Conservation (phyloP, 2,797 vertebrate species). For the Steatocranus sp. region DNA sequence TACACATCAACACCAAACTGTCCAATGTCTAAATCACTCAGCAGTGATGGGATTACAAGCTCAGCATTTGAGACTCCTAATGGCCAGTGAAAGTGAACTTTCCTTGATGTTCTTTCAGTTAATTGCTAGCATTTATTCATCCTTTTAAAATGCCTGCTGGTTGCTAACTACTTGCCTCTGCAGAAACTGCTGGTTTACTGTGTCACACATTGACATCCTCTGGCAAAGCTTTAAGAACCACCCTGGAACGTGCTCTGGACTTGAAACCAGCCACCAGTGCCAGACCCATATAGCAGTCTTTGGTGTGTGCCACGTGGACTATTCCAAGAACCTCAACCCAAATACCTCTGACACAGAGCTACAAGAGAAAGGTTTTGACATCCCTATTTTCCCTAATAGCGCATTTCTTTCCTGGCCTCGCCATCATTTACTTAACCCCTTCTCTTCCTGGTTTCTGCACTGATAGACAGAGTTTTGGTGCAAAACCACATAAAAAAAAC, state of each 20-base stretch:
- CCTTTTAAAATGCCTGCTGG: slow-evolving; percentile 20
- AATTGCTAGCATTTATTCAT: slow-evolving; percentile 4
- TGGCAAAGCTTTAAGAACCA: slow-evolving; percentile 49
- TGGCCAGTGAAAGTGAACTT: neutral
- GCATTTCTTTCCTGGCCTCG: slow-evolving; percentile 59
- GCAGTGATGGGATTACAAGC: neutral
- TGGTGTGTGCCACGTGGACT: slow-evolving; percentile 60
- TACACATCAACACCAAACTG: neutral
- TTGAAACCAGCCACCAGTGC: slow-evolving; percentile 26
- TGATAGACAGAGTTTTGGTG: neutral
- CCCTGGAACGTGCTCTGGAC: slow-evolving; percentile 55
- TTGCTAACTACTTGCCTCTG: slow-evolving; percentile 46
- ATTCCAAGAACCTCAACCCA: slow-evolving; percentile 60
- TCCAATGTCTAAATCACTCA: neutral
- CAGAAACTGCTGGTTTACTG: slow-evolving; percentile 61
- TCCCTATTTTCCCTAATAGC: slow-evolving; percentile 58
- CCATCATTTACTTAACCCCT: slow-evolving; percentile 45
- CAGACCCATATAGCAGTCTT: slow-evolving; percentile 54
- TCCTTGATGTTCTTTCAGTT: neutral
- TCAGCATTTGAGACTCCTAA: neutral
- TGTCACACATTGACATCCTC: slow-evolving; percentile 67
- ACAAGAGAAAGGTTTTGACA: slow-evolving; percentile 46
- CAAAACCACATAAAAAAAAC: slow-evolving; percentile 1
- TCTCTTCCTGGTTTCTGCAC: slow-evolving; percentile 11
- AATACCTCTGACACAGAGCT: slow-evolving; percentile 59